phyloP scores from a whole-genome alignment of 2,797 vertebrate genomes.

The Eutrigla gurnardus region DNA sequence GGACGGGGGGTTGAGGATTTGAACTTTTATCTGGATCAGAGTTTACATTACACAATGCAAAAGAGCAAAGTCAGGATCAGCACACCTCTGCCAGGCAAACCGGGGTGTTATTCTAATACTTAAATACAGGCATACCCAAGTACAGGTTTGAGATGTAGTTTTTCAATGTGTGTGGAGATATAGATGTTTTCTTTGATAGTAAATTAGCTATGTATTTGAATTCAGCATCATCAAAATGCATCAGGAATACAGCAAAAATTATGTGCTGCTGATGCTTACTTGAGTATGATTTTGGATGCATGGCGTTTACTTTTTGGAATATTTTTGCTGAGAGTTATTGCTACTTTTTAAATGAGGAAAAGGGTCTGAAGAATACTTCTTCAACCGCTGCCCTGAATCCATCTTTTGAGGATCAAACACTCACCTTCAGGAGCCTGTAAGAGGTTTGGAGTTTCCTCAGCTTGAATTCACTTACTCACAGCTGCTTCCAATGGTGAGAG shows the following conservation, averaged over 20 bases:
- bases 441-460: slow-evolving; percentile 5
- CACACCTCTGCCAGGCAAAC: slow-evolving; percentile 37
- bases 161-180: no score
- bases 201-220: no score
- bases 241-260: not conserved
- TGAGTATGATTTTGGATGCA: not conserved
- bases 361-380: not conserved
- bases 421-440: not conserved
- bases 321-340: not conserved
- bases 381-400: not conserved
- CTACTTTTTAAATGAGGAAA: not conserved
- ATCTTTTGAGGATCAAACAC: slow-evolving; percentile 10
- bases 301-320: not conserved
- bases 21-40: slow-evolving; percentile 63
- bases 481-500: not conserved
- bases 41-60: slow-evolving; percentile 50
- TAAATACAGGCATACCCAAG: no score
- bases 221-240: not conserved
- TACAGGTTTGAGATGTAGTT: no score
- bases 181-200: no score
- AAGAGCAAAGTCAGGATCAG: slow-evolving; percentile 33
- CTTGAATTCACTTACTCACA: not conserved
- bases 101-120: not conserved
- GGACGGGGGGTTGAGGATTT: slow-evolving; percentile 14
- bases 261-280: not conserved